These are phyloP conservation scores for Drosophila quinaria DNA, from an alignment of 2,888 invertebrate species.

Conservation along the genomic window DNA sequence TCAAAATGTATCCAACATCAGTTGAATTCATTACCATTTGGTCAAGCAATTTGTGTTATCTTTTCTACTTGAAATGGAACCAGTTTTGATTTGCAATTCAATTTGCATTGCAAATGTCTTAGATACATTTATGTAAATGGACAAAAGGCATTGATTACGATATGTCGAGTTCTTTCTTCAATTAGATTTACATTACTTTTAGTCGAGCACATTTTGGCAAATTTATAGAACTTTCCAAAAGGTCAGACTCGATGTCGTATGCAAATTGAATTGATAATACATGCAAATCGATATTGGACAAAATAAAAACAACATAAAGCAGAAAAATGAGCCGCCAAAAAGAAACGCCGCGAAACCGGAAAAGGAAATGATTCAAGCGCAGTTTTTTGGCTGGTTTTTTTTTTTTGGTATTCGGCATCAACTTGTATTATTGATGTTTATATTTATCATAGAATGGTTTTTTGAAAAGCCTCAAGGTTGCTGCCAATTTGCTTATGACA, in stretches of 20 bases:
- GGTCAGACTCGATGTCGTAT: slow-evolving; percentile 44
- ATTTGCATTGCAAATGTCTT: slow-evolving; percentile 4
- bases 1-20: slow-evolving; percentile 2
- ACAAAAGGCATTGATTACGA: slow-evolving; percentile 15
- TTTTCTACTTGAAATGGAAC: slow-evolving; percentile 15
- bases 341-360: slow-evolving; percentile 67
- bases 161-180: slow-evolving; percentile 8
- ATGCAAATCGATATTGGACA: slow-evolving; percentile 61
- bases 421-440: slow-evolving; percentile 41
- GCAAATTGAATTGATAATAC: slow-evolving; percentile 60
- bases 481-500: slow-evolving; percentile 14
- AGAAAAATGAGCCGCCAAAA: slow-evolving; percentile 33
- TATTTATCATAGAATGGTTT: slow-evolving; percentile 38
- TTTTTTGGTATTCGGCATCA: slow-evolving; percentile 1
- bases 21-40: slow-evolving; percentile 24
- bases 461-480: slow-evolving; percentile 53
- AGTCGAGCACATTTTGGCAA: not conserved
- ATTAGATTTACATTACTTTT: slow-evolving; percentile 17
- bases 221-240: slow-evolving; percentile 40
- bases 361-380: slow-evolving; percentile 74
- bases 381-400: slow-evolving; percentile 18
- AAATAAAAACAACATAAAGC: slow-evolving; percentile 17
- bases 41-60: slow-evolving; percentile 14
- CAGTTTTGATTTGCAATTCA: slow-evolving; percentile 28
- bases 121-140: slow-evolving; percentile 19